Evolutionary conservation across 2,797 vertebrate species (phyloP).

Genomic region (Enteromius paludinosus): DNA sequence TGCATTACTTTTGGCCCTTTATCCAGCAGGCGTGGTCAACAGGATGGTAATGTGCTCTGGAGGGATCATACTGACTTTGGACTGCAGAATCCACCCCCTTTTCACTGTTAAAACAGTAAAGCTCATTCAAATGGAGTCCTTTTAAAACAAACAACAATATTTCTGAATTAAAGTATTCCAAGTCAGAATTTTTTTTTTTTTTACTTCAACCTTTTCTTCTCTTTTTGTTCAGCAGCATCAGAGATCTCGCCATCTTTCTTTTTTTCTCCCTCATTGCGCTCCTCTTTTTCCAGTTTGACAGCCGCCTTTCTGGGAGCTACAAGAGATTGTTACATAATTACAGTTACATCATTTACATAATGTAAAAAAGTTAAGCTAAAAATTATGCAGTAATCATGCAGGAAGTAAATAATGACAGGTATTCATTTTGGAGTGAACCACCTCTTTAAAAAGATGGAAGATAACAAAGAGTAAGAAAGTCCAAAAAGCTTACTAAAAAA

Average conservation of each 20-base stretch:
- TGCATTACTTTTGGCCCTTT: neutral
- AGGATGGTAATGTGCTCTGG: constrained; percentile 83
- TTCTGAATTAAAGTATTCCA: neutral
- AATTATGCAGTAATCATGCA: neutral
- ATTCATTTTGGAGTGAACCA: neutral
- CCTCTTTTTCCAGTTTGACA: constrained; percentile 73
- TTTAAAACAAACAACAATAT: neutral
- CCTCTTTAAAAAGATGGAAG: neutral
- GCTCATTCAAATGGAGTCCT: neutral
- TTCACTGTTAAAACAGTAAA: constrained; percentile 63
- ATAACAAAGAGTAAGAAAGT: neutral
- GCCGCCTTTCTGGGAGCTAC: constrained; percentile 82
- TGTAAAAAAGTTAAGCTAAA: neutral
- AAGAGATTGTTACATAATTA: neutral
- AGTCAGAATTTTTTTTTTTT: too few relatives aligned
- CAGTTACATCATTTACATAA: neutral
- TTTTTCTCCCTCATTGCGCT: constrained; percentile 62
- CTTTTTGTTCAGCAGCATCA: constrained; percentile 31
- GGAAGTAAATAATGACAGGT: neutral
- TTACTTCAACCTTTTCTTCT: constrained; percentile 49
- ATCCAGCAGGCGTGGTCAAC: constrained; percentile 87
- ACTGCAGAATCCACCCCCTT: constrained; percentile 59
- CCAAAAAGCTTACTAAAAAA: constrained; percentile 83
- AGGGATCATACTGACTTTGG: constrained; percentile 78
- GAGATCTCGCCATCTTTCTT: constrained; percentile 56